Evolutionary conservation across 2,797 vertebrate species (phyloP).

Genomic region (Darevskia mixta): DNA sequence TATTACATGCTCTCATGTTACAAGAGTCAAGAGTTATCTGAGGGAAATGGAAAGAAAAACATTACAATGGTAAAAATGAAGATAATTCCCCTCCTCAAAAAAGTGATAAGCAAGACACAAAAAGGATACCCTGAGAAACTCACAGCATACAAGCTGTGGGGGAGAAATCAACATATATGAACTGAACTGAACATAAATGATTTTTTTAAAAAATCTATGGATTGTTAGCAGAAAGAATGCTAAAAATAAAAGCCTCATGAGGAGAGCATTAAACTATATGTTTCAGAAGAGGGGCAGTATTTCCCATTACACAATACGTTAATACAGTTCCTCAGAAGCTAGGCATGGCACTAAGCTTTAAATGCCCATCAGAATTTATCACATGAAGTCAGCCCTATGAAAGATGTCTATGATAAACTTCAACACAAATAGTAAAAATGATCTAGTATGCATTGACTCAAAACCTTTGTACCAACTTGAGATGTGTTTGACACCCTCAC

Average conservation of each 20-base stretch:
- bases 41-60: constrained; percentile 16
- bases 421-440: constrained; percentile 33
- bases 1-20: not conserved
- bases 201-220: not conserved
- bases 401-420: constrained; percentile 28
- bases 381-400: constrained; percentile 38
- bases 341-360: not conserved
- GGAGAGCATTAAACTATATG: not conserved
- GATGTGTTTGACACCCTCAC: not conserved
- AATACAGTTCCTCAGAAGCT: constrained; percentile 48
- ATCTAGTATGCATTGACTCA: not conserved
- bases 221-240: constrained; percentile 12
- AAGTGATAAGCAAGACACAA: constrained; percentile 64
- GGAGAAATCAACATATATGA: not conserved
- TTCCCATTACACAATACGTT: constrained; percentile 2
- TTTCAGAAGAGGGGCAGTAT: constrained; percentile 41
- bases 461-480: constrained; percentile 6
- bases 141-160: constrained; percentile 49
- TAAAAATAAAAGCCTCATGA: constrained; percentile 8
- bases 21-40: constrained; percentile 17
- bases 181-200: not conserved
- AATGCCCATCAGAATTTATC: constrained; percentile 24
- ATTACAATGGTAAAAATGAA: constrained; percentile 24
- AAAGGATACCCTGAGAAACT: constrained; percentile 66
- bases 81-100: constrained; percentile 17